Conservation (phyloP, 2,888 invertebrate species). For the Tachystola acroxantha region DNA sequence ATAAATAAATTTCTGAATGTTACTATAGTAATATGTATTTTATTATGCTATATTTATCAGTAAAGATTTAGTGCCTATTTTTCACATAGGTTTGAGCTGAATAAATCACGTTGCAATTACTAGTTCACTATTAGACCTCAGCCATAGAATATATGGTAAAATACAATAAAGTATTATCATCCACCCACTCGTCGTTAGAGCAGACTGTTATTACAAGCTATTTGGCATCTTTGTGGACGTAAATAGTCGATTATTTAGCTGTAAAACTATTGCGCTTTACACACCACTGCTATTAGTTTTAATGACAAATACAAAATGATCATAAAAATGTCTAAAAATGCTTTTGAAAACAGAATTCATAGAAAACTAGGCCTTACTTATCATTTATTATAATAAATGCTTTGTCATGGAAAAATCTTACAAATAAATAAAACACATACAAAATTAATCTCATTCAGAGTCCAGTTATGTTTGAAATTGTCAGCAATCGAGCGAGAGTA, state of each 20-base stretch:
- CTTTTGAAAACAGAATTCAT: constrained; percentile 37
- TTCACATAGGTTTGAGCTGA: constrained; percentile 50
- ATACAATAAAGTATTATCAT: constrained; percentile 31
- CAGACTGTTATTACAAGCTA: constrained; percentile 60
- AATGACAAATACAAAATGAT: constrained; percentile 26
- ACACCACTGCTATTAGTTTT: constrained; percentile 1
- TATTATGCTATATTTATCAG: constrained; percentile 49
- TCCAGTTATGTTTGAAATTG: constrained; percentile 14
- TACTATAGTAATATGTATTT: constrained; percentile 25
- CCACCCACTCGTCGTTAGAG: constrained; percentile 34
- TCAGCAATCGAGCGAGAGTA: constrained; percentile 1
- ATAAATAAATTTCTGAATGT: too few species aligned
- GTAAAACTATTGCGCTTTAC: constrained; percentile 49
- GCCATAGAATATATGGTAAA: constrained; percentile 30
- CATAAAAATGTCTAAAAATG: constrained; percentile 38
- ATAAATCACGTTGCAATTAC: constrained; percentile 28
- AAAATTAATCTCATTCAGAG: constrained; percentile 39
- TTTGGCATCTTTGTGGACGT: constrained; percentile 76
- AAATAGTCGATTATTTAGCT: constrained; percentile 43
- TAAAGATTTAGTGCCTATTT: constrained; percentile 37
- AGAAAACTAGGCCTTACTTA: constrained; percentile 71
- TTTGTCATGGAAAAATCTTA: constrained; percentile 66
- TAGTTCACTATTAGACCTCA: constrained; percentile 34
- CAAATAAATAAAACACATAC: constrained; percentile 51
- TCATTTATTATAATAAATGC: constrained; percentile 64